These are phyloP conservation scores for Tragelaphus strepsiceros DNA, from an alignment of 2,113 vertebrate species.

Conservation along the genomic window DNA sequence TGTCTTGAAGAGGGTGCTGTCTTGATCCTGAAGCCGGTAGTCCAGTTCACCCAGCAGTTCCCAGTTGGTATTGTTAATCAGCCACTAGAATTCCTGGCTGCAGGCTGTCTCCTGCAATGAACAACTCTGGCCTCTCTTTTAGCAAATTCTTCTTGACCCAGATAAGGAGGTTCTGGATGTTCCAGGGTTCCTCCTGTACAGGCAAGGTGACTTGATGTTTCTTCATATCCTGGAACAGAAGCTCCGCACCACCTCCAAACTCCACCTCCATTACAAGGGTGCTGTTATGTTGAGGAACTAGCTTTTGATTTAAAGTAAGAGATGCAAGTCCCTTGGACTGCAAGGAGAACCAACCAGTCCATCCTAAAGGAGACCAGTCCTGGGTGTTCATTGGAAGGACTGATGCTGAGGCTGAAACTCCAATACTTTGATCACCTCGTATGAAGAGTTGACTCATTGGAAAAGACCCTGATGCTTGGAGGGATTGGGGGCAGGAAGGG, in stretches of 20 bases:
- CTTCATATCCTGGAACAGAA: not conserved
- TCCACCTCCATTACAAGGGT: not conserved
- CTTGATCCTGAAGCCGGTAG: conserved; percentile 92
- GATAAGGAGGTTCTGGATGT: not conserved
- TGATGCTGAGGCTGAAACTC: too few relatives aligned
- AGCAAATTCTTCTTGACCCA: not conserved
- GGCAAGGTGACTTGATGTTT: not conserved
- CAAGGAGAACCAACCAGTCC: too few relatives aligned
- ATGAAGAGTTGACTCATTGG: too few relatives aligned
- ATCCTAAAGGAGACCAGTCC: too few relatives aligned
- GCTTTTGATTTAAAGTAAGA: not conserved
- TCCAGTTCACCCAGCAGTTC: conserved; percentile 96
- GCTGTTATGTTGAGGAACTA: not conserved
- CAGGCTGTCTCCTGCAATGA: not conserved
- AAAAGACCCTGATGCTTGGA: too few relatives aligned
- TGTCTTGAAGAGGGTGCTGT: conserved; percentile 75
- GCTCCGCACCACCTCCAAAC: not conserved
- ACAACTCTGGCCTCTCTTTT: not conserved
- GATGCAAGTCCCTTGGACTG: too few relatives aligned
- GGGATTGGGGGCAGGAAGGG: too few relatives aligned
- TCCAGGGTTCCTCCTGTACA: not conserved
- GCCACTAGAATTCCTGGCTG: conserved; percentile 95
- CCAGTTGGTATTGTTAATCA: conserved; percentile 98
- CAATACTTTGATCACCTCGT: too few relatives aligned
- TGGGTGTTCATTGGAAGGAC: too few relatives aligned